phyloP scores from a whole-genome alignment of 2,888 invertebrate genomes.

The Sipunculus nudus region DNA sequence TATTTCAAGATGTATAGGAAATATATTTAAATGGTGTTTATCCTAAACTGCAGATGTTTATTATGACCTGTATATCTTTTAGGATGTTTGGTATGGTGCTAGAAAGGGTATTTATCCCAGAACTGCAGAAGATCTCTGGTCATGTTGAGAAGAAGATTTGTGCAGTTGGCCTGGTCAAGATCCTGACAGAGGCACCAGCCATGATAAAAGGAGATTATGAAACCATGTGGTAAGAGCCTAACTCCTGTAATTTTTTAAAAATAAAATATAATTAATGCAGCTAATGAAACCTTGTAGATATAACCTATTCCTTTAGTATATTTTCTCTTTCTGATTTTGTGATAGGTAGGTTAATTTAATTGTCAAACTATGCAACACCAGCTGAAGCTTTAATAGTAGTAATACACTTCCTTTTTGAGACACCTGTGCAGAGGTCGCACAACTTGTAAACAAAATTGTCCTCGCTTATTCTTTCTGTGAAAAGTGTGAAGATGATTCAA shows the following conservation, averaged over 20 bases:
- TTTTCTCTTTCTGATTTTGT: background rate
- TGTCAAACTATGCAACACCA: no score
- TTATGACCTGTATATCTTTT: no score
- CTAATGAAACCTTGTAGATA: background rate
- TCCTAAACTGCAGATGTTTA: no score
- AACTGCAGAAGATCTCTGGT: conserved; percentile 87
- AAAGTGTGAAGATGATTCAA: no score
- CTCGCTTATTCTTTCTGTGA: no score
- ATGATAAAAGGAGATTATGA: conserved; percentile 76
- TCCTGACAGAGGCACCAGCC: conserved; percentile 80
- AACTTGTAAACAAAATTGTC: no score
- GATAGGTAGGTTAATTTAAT: background rate
- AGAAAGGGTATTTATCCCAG: conserved; percentile 86
- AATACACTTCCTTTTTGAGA: no score
- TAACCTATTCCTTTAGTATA: no score
- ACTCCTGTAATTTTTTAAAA: background rate
- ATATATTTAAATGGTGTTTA: no score
- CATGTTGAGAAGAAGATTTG: conserved; percentile 87
- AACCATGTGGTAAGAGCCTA: conserved; percentile 68
- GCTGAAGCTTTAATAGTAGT: no score
- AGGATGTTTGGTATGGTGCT: conserved; percentile 97
- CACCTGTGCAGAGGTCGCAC: no score
- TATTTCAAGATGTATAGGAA: no score
- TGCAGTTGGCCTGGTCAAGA: conserved; percentile 86
- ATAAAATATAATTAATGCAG: background rate